Conservation (phyloP, 2,797 vertebrate species). For the Brachyrhaphis roseni region DNA sequence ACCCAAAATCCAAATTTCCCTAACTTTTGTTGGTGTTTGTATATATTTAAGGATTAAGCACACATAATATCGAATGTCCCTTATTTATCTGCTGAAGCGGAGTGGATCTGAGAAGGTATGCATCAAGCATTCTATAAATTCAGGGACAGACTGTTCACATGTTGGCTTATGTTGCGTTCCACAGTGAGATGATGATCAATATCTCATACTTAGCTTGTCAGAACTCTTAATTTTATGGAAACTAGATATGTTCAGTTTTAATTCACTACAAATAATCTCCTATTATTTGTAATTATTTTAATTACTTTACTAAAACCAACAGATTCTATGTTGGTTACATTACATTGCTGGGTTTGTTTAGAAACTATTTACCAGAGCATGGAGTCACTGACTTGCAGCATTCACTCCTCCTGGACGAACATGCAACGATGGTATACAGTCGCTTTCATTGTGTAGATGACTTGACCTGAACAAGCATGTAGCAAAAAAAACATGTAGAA, state of each 20-base stretch:
- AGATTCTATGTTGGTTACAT: background rate
- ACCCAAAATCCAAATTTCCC: background rate
- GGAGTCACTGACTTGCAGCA: background rate
- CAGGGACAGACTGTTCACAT: background rate
- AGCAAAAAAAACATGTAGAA: background rate
- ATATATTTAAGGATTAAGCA: background rate
- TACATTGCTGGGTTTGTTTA: no score
- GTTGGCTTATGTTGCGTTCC: background rate
- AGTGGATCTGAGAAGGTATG: background rate
- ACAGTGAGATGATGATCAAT: background rate
- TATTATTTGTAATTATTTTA: background rate
- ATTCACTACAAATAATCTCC: background rate
- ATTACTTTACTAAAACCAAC: background rate
- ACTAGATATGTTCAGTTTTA: background rate
- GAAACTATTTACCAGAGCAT: background rate
- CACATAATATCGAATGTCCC: background rate
- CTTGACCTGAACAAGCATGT: background rate
- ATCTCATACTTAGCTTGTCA: background rate
- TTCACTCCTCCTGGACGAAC: background rate
- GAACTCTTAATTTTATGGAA: background rate
- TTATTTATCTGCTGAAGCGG: background rate
- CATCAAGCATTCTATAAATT: background rate
- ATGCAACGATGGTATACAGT: background rate
- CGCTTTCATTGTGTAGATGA: background rate
- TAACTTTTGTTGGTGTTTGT: background rate